These are phyloP conservation scores for Cyprinus carpio DNA, from an alignment of 2,113 vertebrate genomes.

Conservation along the genomic window DNA sequence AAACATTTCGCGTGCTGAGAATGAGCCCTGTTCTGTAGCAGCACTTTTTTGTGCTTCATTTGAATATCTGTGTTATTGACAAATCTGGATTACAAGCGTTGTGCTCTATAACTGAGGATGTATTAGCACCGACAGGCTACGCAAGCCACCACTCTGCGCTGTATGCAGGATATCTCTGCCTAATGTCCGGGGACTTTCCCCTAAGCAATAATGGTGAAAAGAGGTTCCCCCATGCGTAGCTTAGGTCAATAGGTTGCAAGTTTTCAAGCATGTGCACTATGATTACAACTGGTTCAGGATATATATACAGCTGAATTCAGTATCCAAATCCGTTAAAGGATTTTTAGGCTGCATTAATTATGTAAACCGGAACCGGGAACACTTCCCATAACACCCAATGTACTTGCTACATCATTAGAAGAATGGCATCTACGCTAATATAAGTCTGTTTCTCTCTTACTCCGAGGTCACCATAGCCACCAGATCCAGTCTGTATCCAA, in stretches of 20 bases:
- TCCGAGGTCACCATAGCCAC: no score
- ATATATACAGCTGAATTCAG: neutral
- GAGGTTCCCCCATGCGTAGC: slow-evolving; percentile 72
- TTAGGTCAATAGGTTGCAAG: slow-evolving; percentile 85
- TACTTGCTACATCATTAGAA: no score
- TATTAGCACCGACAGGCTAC: slow-evolving; percentile 60
- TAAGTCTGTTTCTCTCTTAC: no score
- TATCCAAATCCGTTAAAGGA: no score
- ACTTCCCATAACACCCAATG: no score
- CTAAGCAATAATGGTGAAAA: slow-evolving; percentile 74
- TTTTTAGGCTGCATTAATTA: no score
- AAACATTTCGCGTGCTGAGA: no score
- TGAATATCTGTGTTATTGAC: slow-evolving; percentile 75
- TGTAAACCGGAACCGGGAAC: no score
- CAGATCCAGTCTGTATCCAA: no score
- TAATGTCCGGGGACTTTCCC: slow-evolving; percentile 88
- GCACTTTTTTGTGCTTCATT: slow-evolving; percentile 74
- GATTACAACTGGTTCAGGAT: accelerated
- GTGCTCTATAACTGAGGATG: slow-evolving; percentile 57
- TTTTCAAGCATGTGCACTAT: slow-evolving; percentile 78
- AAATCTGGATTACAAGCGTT: slow-evolving; percentile 56
- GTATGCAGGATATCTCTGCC: slow-evolving; percentile 79
- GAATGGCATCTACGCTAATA: no score
- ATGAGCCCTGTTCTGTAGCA: slow-evolving; percentile 87
- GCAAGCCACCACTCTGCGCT: neutral